Conservation (phyloP, 2,888 invertebrate genomes). For the Teinopalpus imperialis region DNA sequence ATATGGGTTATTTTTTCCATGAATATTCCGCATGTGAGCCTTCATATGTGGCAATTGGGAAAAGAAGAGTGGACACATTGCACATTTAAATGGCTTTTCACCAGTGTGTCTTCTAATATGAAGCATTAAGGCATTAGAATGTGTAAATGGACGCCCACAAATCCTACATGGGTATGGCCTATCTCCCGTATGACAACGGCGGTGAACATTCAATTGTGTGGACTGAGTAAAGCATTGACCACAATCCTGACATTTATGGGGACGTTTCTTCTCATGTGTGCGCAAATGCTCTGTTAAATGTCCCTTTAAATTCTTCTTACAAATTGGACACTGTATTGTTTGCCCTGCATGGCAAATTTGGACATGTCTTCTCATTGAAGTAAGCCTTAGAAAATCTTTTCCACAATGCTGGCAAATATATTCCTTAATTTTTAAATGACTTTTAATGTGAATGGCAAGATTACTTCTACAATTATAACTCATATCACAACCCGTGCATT, state of each 20-base stretch:
- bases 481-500: conserved; percentile 86
- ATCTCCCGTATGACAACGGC: conserved; percentile 91
- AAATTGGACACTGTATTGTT: conserved; percentile 90
- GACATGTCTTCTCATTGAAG: conserved; percentile 89
- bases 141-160: conserved; percentile 90
- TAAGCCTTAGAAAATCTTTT: conserved; percentile 87
- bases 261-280: conserved; percentile 88
- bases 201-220: conserved; percentile 92
- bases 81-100: conserved; percentile 90
- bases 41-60: conserved; percentile 93
- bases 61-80: conserved; percentile 87
- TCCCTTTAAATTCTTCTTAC: conserved; percentile 90
- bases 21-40: conserved; percentile 93
- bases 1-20: conserved; percentile 89
- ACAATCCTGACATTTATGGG: conserved; percentile 90
- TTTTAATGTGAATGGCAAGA: conserved; percentile 84
- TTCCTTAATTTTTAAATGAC: conserved; percentile 88
- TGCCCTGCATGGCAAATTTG: conserved; percentile 89
- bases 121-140: conserved; percentile 91
- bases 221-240: conserved; percentile 91
- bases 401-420: conserved; percentile 91
- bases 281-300: conserved; percentile 92
- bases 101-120: conserved; percentile 93
- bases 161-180: conserved; percentile 92
- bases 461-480: conserved; percentile 86